Conservation (phyloP, 1,140 invertebrate species). For the Bombus confusus region DNA sequence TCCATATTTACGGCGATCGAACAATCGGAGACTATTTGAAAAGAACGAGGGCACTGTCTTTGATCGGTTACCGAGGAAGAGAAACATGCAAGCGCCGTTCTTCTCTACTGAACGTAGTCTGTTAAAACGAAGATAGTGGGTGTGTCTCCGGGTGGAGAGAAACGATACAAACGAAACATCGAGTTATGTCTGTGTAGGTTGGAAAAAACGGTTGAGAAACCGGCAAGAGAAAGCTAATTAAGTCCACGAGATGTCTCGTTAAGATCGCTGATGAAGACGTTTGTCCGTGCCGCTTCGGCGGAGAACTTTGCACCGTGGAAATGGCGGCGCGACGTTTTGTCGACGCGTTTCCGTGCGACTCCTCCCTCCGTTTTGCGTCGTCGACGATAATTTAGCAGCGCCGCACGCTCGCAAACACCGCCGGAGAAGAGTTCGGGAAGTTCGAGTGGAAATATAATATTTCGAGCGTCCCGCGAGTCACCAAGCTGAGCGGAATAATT, state of each 20-base stretch:
- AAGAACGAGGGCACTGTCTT: too few relatives aligned
- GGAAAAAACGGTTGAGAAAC: constrained; percentile 37
- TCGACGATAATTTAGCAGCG: constrained; percentile 34
- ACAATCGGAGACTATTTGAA: not conserved
- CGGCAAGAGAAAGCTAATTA: constrained; percentile 58
- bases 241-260: constrained; percentile 64
- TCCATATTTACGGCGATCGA: not conserved
- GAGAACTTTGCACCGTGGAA: constrained; percentile 53
- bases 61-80: too few relatives aligned
- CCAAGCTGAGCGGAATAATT: constrained; percentile 36
- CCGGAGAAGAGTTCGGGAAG: constrained; percentile 27
- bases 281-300: constrained; percentile 56
- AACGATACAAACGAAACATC: not conserved
- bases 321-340: constrained; percentile 39
- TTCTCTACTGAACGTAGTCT: too few relatives aligned
- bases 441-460: constrained; percentile 44
- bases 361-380: not conserved
- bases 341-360: constrained; percentile 8
- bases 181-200: not conserved
- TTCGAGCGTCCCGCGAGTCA: constrained; percentile 36
- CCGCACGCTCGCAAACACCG: not conserved
- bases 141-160: not conserved
- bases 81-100: too few relatives aligned
- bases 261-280: constrained; percentile 68
- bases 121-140: too few relatives aligned